These are phyloP conservation scores for Herminia tarsipennalis DNA, from an alignment of 2,888 invertebrate genomes.

Conservation along the genomic window DNA sequence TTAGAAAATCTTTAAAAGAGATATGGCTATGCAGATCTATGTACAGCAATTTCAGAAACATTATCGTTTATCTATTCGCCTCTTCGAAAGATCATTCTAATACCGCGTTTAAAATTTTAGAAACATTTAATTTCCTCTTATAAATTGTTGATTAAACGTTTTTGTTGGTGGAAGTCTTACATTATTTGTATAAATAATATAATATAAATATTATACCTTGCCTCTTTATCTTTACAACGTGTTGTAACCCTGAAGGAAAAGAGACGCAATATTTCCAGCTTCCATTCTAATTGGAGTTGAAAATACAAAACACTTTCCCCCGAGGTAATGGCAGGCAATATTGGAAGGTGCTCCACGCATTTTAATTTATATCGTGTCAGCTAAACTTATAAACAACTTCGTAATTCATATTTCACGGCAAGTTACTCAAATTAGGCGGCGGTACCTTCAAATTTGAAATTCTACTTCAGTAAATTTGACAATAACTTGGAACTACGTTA, in stretches of 20 bases:
- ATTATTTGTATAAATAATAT: background rate
- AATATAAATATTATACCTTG: background rate
- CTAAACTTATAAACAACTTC: conserved; percentile 46
- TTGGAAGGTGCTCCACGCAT: conserved; percentile 59
- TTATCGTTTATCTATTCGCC: too few species aligned
- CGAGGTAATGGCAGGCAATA: conserved; percentile 53
- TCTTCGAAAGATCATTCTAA: too few species aligned
- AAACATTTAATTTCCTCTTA: too few species aligned
- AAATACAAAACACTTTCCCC: conserved; percentile 55
- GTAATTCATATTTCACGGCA: conserved; percentile 34
- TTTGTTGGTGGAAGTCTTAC: too few species aligned
- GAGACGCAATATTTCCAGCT: conserved; percentile 42
- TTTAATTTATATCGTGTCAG: conserved; percentile 60
- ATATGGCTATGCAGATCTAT: too few species aligned
- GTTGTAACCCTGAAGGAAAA: conserved; percentile 8
- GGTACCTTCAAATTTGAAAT: conserved; percentile 21
- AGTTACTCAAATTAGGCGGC: conserved; percentile 21
- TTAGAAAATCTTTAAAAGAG: too few species aligned
- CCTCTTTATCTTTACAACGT: background rate
- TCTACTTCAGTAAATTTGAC: conserved; percentile 22
- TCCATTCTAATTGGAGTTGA: conserved; percentile 61
- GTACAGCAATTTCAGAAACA: too few species aligned
- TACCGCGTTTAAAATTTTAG: too few species aligned
- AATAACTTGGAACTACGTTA: conserved; percentile 28
- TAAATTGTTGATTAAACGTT: too few species aligned